Base-by-base conservation (phyloP, 1,140 invertebrate species). In the Drosophila baimaii region DNA sequence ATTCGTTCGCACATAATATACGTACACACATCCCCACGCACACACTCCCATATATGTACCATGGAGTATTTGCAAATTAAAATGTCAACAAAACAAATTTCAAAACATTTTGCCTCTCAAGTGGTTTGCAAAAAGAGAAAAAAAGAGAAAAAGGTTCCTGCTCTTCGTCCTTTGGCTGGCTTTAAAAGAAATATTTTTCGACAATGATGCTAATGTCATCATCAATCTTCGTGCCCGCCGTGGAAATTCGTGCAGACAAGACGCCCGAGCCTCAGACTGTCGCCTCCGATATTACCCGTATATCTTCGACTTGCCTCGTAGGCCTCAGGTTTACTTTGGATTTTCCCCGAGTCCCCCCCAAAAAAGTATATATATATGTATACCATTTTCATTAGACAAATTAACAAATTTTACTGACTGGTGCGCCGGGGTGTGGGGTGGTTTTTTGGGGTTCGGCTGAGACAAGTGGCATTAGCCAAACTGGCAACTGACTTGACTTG, bases 181-280 rank as follows among this genome's bases (percentile, higher is more conserved):
- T 78, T 86, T 76, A 81, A 80, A 90, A 80, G 51, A 68, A 77
- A 77, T 77, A 68, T 76, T 83, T 70, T 86, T 90, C 73, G 75
- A 90, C 88, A 90, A 88, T 84, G 88, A 90, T 90, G 88, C 88
- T 90, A 90, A 90, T 90, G 88, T 90, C 88, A 90, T 90, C 88
- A 90, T 90, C 88, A 90, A 90, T 90, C 88, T 90, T 90, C 89
- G 69, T 89, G 80, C 78, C 62, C 12, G 73, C 72, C 73, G 72
- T 63, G 72, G 44, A 61, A 58, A 62, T 71, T 71, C 69, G 66
- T 71, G 69, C 66, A 71, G 69, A 71, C 69, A 71, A 70, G 69
- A 71, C 69, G 69, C 52, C 58, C 65, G 66, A 71, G 69, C 65
- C 69, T 71, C 69, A 71, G 69, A 49, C 68, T 57, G 81, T 85